phyloP scores from a whole-genome alignment of 2,797 vertebrate genomes.

The Danio albolineatus region DNA sequence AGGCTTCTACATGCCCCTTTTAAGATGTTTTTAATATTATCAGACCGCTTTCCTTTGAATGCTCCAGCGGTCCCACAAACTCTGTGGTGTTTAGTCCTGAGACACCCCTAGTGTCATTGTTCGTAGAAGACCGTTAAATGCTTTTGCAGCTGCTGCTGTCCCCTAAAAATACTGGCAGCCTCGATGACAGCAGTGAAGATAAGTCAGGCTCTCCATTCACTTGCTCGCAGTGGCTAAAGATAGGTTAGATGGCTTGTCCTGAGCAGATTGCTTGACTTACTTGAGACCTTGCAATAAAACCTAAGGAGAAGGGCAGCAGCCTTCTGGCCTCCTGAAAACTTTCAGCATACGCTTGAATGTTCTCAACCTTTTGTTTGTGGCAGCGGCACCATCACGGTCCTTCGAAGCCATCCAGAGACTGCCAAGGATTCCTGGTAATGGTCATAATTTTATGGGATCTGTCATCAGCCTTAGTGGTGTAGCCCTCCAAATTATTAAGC shows the following conservation, averaged over 20 bases:
- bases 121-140: conserved; percentile 83
- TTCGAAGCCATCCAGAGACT: background rate
- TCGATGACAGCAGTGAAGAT: conserved; percentile 85
- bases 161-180: conserved; percentile 86
- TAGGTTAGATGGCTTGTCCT: conserved; percentile 74
- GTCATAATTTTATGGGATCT: conserved; percentile 37
- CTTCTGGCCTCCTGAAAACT: conserved; percentile 47
- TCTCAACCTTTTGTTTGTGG: conserved; percentile 1
- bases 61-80: conserved; percentile 66
- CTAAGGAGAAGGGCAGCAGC: conserved; percentile 64
- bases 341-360: conserved; percentile 21
- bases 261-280: conserved; percentile 74
- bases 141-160: conserved; percentile 86
- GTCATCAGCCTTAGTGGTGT: conserved; percentile 41
- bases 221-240: conserved; percentile 84
- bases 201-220: conserved; percentile 84
- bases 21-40: conserved; percentile 29
- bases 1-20: conserved; percentile 30
- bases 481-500: conserved; percentile 6
- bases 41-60: conserved; percentile 54
- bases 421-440: conserved; percentile 33
- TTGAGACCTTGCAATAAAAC: conserved; percentile 76
- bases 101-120: conserved; percentile 84
- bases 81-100: conserved; percentile 70
- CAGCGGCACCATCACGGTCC: background rate